Conservation (phyloP, 2,113 vertebrate species). For the Heterocephalus glaber region DNA sequence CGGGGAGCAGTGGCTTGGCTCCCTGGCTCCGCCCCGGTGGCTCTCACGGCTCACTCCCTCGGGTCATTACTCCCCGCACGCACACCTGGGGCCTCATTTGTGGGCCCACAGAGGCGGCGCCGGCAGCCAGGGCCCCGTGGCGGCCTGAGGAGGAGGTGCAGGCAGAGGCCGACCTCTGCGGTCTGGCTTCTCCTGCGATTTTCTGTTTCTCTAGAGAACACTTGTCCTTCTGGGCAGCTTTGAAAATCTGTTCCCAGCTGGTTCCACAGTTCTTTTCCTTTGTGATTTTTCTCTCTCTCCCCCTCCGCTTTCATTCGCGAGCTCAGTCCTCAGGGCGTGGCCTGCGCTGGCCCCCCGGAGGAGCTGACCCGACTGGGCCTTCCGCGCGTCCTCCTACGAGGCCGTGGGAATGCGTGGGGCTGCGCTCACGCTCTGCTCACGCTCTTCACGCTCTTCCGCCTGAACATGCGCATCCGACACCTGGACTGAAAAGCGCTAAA, state of each 20-base stretch:
- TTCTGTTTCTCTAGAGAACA: rapidly evolving
- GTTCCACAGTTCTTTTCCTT: too few species aligned
- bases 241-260: background rate
- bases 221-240: rapidly evolving
- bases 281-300: too few species aligned
- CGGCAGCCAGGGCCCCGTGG: background rate
- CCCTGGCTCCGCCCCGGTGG: background rate
- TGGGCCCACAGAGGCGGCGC: background rate
- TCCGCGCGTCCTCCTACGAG: too few species aligned
- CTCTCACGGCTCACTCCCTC: background rate
- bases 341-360: background rate
- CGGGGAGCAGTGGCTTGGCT: background rate
- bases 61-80: background rate
- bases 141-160: background rate
- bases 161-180: background rate
- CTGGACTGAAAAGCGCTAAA: background rate
- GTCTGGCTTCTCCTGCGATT: rapidly evolving
- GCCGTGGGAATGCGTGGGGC: too few species aligned
- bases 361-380: too few species aligned
- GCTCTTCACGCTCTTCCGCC: background rate
- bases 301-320: too few species aligned
- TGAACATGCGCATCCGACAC: rapidly evolving
- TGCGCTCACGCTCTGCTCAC: too few species aligned
- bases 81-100: background rate
- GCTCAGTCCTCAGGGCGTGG: background rate